Conservation (phyloP, 2,797 vertebrate genomes). For the Somateria mollissima region DNA sequence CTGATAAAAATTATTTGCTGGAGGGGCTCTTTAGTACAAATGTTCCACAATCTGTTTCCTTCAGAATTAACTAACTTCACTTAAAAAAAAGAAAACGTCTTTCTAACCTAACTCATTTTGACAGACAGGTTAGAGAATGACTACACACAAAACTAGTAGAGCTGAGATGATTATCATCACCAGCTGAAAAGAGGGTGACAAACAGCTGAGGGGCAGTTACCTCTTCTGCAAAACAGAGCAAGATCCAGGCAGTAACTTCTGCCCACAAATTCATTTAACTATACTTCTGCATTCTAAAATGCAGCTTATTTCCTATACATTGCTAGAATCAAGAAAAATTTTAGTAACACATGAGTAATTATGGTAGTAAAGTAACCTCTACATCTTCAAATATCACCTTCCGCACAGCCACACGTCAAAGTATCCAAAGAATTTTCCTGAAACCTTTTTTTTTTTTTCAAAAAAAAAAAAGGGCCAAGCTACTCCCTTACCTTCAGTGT, state of each 20-base stretch:
- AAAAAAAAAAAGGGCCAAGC: not conserved
- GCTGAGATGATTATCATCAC: not conserved
- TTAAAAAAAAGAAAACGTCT: not conserved
- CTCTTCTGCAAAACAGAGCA: not conserved
- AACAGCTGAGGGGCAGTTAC: conserved; percentile 11
- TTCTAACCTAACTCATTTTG: conserved; percentile 41
- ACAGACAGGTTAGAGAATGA: conserved; percentile 30
- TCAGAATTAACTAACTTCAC: conserved; percentile 8
- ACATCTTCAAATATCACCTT: not conserved
- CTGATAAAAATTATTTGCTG: conserved; percentile 52
- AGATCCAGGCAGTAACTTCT: not conserved
- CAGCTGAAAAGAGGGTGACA: conserved; percentile 33
- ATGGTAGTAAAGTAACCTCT: not conserved
- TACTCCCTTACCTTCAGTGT: not conserved
- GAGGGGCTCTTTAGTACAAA: conserved; percentile 41
- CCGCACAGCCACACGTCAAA: not conserved
- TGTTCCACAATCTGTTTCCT: conserved; percentile 54
- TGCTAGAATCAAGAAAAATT: not conserved
- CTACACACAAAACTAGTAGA: not conserved
- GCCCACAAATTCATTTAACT: not conserved
- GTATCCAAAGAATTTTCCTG: not conserved
- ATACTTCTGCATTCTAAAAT: not conserved
- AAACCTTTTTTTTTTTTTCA: not conserved
- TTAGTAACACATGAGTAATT: too few relatives aligned
- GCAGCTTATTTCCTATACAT: not conserved